Conservation (phyloP, 2,888 invertebrate genomes). For the Helicoverpa assulta region DNA sequence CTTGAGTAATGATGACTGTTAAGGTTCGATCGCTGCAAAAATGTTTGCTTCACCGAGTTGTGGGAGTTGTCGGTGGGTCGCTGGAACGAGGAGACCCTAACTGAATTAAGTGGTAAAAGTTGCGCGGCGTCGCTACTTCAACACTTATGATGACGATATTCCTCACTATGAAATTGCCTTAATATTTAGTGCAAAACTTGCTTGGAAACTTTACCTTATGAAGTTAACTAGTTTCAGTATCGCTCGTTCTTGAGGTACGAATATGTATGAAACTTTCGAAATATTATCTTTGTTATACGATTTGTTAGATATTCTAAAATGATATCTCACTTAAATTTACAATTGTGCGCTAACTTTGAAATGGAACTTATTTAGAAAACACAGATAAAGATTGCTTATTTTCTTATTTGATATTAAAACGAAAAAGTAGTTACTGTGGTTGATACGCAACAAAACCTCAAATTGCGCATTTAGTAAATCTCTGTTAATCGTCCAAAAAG, state of each 20-base stretch:
- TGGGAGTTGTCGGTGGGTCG: constrained; percentile 31
- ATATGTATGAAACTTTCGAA: constrained; percentile 25
- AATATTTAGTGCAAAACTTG: constrained; percentile 59
- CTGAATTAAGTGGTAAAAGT: constrained; percentile 37
- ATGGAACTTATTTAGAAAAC: neutral
- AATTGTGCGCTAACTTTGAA: neutral
- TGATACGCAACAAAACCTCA: too few species aligned
- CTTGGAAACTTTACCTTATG: constrained; percentile 53
- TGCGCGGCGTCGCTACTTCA: constrained; percentile 26
- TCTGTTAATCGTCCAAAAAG: neutral
- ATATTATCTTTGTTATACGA: constrained; percentile 24
- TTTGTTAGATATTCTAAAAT: constrained; percentile 14
- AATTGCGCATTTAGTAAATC: too few species aligned
- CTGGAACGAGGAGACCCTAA: constrained; percentile 25
- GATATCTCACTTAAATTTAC: neutral
- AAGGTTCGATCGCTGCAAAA: constrained; percentile 61
- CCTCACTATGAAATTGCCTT: constrained; percentile 38
- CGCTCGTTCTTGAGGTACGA: constrained; percentile 35
- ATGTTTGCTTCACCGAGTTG: constrained; percentile 41
- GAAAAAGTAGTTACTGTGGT: too few species aligned
- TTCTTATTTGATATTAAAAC: too few species aligned
- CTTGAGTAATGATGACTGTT: constrained; percentile 69
- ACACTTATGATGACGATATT: constrained; percentile 50
- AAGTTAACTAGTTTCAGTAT: constrained; percentile 51
- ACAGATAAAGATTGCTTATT: too few species aligned